A percentile compares a stretch with the other conserved stretches of the same genome.
Conservation (phyloP, 2,797 vertebrate genomes). For the Lindbergichthys nudifrons region DNA sequence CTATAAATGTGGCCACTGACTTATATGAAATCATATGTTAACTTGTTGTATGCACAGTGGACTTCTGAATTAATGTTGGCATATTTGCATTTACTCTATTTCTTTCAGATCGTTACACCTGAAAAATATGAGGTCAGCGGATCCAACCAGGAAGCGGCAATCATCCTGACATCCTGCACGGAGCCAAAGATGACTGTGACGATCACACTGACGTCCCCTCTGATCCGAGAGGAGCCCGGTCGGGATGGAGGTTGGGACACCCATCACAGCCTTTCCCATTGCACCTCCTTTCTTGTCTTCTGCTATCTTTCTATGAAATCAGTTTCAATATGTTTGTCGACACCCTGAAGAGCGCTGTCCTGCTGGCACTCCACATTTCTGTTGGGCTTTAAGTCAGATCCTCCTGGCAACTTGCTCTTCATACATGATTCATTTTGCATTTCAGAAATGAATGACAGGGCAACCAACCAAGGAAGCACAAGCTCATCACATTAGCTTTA, state of each 20-base stretch:
- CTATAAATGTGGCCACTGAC: constrained; percentile 17
- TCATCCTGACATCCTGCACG: constrained; percentile 91
- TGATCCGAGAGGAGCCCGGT: constrained; percentile 94
- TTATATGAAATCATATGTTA: too few species aligned
- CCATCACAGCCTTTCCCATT: constrained; percentile 75
- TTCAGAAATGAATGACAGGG: constrained; percentile 16
- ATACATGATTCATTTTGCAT: constrained; percentile 23
- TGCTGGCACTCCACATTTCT: constrained; percentile 88
- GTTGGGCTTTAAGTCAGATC: constrained; percentile 17
- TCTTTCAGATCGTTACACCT: constrained; percentile 92
- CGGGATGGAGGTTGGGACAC: constrained; percentile 96
- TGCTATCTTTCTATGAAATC: constrained; percentile 71
- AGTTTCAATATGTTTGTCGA: constrained; percentile 76
- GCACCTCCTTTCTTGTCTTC: constrained; percentile 64
- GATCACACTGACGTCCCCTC: constrained; percentile 97
- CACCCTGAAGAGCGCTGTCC: constrained; percentile 86
- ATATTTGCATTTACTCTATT: constrained; percentile 8
- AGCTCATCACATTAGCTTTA: constrained; percentile 30
- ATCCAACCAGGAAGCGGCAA: constrained; percentile 91
- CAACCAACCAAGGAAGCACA: constrained; percentile 65
- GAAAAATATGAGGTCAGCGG: constrained; percentile 97
- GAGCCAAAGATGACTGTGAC: constrained; percentile 99
- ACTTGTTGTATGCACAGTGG: not conserved
- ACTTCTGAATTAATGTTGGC: not conserved
- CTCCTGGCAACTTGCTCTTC: constrained; percentile 21